Conservation (phyloP, 2,113 vertebrate genomes). For the Corythoichthys intestinalis region DNA sequence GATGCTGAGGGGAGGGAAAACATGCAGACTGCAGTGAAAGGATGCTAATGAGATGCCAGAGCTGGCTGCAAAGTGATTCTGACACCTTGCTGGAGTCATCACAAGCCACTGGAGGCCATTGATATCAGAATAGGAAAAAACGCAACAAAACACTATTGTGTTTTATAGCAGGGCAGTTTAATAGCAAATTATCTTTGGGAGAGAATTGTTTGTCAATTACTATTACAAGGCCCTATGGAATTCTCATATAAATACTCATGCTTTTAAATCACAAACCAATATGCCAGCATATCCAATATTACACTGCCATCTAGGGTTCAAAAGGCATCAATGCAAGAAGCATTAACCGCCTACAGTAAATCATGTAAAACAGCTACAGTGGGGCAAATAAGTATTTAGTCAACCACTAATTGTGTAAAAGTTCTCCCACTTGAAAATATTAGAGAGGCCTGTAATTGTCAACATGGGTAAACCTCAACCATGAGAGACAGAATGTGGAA, state of each 20-base stretch:
- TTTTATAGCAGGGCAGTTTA: not conserved
- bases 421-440: too few relatives aligned
- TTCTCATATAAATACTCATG: not conserved
- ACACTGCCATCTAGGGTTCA: conserved; percentile 46
- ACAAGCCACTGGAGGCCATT: not conserved
- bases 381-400: too few relatives aligned
- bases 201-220: not conserved
- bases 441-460: too few relatives aligned
- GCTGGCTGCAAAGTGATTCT: not conserved
- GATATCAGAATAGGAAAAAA: not conserved
- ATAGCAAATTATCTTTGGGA: not conserved
- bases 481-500: too few relatives aligned
- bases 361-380: not conserved
- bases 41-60: not conserved
- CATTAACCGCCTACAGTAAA: not conserved
- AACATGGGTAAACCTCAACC: too few relatives aligned
- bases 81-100: conserved; percentile 54
- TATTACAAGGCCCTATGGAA: not conserved
- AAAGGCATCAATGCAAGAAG: not conserved
- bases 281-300: not conserved
- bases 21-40: conserved; percentile 26
- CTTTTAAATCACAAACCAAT: not conserved
- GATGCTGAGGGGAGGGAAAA: not conserved
- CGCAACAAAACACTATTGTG: too few relatives aligned
- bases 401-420: too few relatives aligned